Evolutionary conservation across 2,113 vertebrate genomes (phyloP).

Genomic region (Phrynosoma blainvillii): DNA sequence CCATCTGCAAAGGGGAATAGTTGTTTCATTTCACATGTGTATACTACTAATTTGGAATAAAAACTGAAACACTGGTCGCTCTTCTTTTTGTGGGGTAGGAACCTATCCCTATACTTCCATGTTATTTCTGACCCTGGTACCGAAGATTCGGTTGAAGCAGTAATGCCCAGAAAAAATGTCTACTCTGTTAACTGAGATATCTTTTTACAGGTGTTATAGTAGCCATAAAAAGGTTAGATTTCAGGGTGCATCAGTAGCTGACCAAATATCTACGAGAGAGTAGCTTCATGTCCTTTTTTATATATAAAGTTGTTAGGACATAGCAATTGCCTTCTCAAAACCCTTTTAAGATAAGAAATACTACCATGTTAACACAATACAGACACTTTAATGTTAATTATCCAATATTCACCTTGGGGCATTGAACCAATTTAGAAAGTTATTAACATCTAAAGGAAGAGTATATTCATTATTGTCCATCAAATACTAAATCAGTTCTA

Average conservation of each 20-base stretch:
- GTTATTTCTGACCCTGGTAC: too few species aligned
- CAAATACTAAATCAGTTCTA: slow-evolving; percentile 60
- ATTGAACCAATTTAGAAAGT: slow-evolving; percentile 62
- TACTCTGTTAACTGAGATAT: too few species aligned
- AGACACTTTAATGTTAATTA: slow-evolving; percentile 64
- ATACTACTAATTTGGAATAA: too few species aligned
- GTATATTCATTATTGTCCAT: slow-evolving; percentile 29
- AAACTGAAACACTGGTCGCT: too few species aligned
- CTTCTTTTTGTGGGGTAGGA: too few species aligned
- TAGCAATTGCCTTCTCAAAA: slow-evolving; percentile 24
- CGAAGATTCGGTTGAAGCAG: too few species aligned
- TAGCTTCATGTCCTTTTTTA: slow-evolving; percentile 11
- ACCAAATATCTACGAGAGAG: slow-evolving; percentile 33
- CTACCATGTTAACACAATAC: slow-evolving; percentile 55
- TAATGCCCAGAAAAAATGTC: too few species aligned
- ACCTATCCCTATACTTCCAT: too few species aligned
- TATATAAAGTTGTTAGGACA: slow-evolving; percentile 46
- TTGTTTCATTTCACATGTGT: too few species aligned
- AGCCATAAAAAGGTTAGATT: slow-evolving; percentile 22
- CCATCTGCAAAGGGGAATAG: too few species aligned
- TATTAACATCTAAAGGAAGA: slow-evolving; percentile 65
- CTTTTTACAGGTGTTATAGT: too few species aligned
- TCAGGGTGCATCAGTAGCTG: slow-evolving; percentile 42
- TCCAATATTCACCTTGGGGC: slow-evolving; percentile 65
- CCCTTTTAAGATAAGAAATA: slow-evolving; percentile 45